Evolutionary conservation across 2,888 invertebrate genomes (phyloP).

Genomic region (Sylvicola fuscatus): DNA sequence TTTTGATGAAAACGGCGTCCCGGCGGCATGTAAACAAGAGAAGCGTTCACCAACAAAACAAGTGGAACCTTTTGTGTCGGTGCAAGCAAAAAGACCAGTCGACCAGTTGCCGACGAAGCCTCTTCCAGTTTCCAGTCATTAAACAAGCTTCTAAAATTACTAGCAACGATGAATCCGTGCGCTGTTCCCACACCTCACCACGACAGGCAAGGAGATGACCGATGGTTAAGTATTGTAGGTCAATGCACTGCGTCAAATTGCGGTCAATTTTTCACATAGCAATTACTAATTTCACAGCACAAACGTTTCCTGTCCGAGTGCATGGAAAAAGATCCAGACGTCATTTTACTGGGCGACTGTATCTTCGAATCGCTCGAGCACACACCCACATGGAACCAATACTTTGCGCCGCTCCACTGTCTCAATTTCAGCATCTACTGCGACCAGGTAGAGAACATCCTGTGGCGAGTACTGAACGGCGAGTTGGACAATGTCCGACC

Average conservation of each 20-base stretch:
- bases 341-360: slow-evolving; percentile 80
- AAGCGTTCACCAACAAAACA: neutral
- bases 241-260: too few species aligned
- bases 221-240: slow-evolving; percentile 62
- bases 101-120: too few species aligned
- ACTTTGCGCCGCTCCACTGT: slow-evolving; percentile 81
- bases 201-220: slow-evolving; percentile 64
- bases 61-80: neutral
- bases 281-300: slow-evolving; percentile 34
- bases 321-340: slow-evolving; percentile 79
- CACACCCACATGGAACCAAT: slow-evolving; percentile 72
- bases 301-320: slow-evolving; percentile 67
- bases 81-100: too few species aligned
- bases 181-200: slow-evolving; percentile 45
- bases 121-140: too few species aligned
- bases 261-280: slow-evolving; percentile 5
- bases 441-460: slow-evolving; percentile 70
- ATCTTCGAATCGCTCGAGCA: slow-evolving; percentile 63
- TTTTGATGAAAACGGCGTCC: too few species aligned
- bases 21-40: too few species aligned
- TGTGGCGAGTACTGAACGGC: slow-evolving; percentile 80
- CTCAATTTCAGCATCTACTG: slow-evolving; percentile 70
- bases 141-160: neutral
- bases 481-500: slow-evolving; percentile 76
- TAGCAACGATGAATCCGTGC: slow-evolving; percentile 44